These are phyloP conservation scores for Amphiduros pacificus DNA, from an alignment of 2,888 invertebrate genomes.

Conservation along the genomic window DNA sequence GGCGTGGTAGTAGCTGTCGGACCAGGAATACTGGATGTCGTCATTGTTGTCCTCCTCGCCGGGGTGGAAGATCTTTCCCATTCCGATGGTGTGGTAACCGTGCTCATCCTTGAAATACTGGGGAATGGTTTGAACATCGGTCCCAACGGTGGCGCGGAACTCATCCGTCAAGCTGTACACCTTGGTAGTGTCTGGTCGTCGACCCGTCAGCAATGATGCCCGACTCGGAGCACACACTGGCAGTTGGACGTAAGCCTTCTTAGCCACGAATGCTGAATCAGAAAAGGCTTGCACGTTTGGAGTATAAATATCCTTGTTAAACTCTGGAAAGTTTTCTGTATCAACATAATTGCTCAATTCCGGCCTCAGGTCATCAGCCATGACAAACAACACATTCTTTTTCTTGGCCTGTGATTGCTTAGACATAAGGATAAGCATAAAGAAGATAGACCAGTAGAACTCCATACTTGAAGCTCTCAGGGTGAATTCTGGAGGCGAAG, in stretches of 20 bases:
- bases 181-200: constrained; percentile 30
- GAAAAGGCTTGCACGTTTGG: constrained; percentile 38
- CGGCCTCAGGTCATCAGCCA: constrained; percentile 33
- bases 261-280: constrained; percentile 29
- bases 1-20: constrained; percentile 28
- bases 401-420: no score
- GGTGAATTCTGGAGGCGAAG: no score
- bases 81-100: constrained; percentile 30
- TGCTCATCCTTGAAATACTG: constrained; percentile 29
- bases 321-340: constrained; percentile 30
- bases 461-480: no score
- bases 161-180: constrained; percentile 25
- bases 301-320: constrained; percentile 32
- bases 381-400: constrained; percentile 31
- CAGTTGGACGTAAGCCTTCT: constrained; percentile 34
- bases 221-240: constrained; percentile 31
- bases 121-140: constrained; percentile 27
- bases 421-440: no score
- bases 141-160: constrained; percentile 19
- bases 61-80: constrained; percentile 36
- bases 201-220: constrained; percentile 28
- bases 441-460: no score
- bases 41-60: constrained; percentile 21
- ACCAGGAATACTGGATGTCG: constrained; percentile 36
- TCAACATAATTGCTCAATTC: constrained; percentile 31